These are phyloP conservation scores for Gymnocephalus cernua DNA, from an alignment of 2,113 vertebrate genomes.

Conservation along the genomic window DNA sequence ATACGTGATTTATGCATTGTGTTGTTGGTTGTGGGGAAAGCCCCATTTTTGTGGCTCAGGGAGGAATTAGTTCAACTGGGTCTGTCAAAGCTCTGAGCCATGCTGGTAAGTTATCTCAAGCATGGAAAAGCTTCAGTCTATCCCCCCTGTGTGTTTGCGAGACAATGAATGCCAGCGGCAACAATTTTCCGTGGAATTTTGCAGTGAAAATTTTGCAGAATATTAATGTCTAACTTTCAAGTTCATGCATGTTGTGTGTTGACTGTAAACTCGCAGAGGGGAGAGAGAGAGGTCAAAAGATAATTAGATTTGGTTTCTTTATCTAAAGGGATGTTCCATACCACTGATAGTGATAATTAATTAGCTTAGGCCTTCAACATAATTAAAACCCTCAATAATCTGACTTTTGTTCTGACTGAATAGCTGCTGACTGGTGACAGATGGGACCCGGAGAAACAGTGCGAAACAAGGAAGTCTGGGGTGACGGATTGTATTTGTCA, in stretches of 20 bases:
- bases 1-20: conserved; percentile 54
- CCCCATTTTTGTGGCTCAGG: conserved; percentile 53
- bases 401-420: conserved; percentile 73
- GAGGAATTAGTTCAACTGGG: conserved; percentile 57
- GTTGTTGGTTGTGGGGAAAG: conserved; percentile 52
- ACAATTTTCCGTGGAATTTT: conserved; percentile 29
- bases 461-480: conserved; percentile 8
- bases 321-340: conserved; percentile 70
- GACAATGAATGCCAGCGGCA: conserved; percentile 37
- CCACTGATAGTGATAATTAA: conserved; percentile 74
- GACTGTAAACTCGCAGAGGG: conserved; percentile 35
- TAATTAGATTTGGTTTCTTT: conserved; percentile 67
- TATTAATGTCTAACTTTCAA: conserved; percentile 62
- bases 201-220: conserved; percentile 9
- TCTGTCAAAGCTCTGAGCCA: conserved; percentile 60
- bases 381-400: conserved; percentile 75
- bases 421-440: conserved; percentile 52
- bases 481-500: conserved; percentile 34
- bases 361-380: conserved; percentile 68
- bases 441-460: conserved; percentile 44
- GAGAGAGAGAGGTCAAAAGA: conserved; percentile 63
- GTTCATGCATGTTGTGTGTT: conserved; percentile 31
- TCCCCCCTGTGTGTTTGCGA: conserved; percentile 38
- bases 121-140: conserved; percentile 68
- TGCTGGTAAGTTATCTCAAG: conserved; percentile 69